phyloP scores from a whole-genome alignment of 2,888 invertebrate species.

The Electrophaes corylata region DNA sequence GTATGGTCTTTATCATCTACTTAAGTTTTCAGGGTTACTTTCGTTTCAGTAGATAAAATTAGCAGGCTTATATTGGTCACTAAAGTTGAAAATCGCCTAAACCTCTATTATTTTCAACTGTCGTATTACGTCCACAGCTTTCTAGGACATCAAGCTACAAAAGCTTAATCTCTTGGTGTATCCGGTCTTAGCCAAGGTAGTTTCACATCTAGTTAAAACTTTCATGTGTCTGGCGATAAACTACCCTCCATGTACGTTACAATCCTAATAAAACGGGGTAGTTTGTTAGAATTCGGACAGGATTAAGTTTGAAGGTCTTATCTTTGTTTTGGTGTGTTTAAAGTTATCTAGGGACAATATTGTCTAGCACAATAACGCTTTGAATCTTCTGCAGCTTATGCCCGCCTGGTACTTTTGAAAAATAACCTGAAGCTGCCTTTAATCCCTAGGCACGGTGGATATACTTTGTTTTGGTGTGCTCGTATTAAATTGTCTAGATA shows the following conservation, averaged over 20 bases:
- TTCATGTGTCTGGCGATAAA: slow-evolving; percentile 21
- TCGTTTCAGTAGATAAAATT: too few relatives aligned
- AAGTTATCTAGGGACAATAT: too few relatives aligned
- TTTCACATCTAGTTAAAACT: slow-evolving; percentile 31
- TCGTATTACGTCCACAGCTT: background rate
- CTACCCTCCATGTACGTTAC: background rate
- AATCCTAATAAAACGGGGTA: slow-evolving; percentile 4
- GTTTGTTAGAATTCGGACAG: background rate
- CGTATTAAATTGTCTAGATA: background rate
- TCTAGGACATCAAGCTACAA: background rate
- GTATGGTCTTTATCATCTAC: too few relatives aligned
- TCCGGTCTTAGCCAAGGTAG: slow-evolving; percentile 22
- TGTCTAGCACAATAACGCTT: too few relatives aligned
- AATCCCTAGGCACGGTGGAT: too few relatives aligned
- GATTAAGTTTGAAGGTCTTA: background rate
- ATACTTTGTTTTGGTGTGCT: background rate
- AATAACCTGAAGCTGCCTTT: too few relatives aligned
- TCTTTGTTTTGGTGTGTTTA: background rate
- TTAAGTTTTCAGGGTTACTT: too few relatives aligned
- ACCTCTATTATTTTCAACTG: background rate
- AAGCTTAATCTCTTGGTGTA: background rate
- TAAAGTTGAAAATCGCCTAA: background rate
- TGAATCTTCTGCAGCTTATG: too few relatives aligned
- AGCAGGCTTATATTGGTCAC: too few relatives aligned
- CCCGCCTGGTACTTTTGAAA: too few relatives aligned